These are phyloP conservation scores for Caenorhabditis briggsae DNA, from an alignment of 1,140 invertebrate species.

Conservation along the genomic window DNA sequence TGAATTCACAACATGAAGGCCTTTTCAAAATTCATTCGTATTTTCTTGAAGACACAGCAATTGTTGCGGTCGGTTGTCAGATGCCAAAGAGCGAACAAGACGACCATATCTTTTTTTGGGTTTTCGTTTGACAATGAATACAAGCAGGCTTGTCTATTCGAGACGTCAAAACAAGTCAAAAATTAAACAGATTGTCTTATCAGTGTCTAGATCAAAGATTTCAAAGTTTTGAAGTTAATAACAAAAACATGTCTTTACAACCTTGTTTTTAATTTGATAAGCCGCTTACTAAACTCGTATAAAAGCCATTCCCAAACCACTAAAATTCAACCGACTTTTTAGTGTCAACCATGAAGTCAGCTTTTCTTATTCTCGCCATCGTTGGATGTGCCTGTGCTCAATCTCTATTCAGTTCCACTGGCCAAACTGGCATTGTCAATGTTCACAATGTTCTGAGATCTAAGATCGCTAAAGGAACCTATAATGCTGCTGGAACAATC, in stretches of 20 bases:
- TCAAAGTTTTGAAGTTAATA: neutral
- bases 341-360: neutral
- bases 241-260: neutral
- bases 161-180: too few relatives aligned
- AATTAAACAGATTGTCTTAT: too few relatives aligned
- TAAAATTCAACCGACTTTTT: neutral
- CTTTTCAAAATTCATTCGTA: too few relatives aligned
- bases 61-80: too few relatives aligned
- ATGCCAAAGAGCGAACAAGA: too few relatives aligned
- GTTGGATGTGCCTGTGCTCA: neutral
- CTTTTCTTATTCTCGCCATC: neutral
- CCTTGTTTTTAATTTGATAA: neutral
- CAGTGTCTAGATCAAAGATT: too few relatives aligned
- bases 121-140: neutral
- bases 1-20: too few relatives aligned
- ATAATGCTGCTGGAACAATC: neutral
- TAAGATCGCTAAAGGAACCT: constrained; percentile 47
- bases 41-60: too few relatives aligned
- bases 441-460: constrained; percentile 53
- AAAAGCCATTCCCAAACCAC: neutral
- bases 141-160: neutral
- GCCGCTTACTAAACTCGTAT: neutral
- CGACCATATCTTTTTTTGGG: neutral
- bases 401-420: constrained; percentile 16
- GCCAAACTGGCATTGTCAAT: constrained; percentile 7